phyloP scores from a whole-genome alignment of 2,113 vertebrate species.

The Phocoena sinus region DNA sequence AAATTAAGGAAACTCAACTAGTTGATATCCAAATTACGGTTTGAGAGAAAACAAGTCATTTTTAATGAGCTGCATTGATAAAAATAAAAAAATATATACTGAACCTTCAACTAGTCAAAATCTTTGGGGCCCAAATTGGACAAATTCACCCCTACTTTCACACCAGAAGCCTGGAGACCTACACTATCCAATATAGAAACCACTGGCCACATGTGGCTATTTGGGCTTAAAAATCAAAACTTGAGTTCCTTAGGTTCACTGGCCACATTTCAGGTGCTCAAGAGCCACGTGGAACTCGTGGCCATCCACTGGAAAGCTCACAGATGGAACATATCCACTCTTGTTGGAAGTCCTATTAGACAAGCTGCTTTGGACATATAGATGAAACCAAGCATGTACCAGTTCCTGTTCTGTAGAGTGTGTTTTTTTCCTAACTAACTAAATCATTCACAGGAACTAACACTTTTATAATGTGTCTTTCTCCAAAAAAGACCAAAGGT shows the following conservation, averaged over 20 bases:
- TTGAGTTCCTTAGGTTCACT: not conserved
- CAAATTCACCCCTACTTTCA: not conserved
- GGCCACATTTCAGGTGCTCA: not conserved
- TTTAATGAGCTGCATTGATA: not conserved
- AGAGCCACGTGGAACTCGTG: not conserved
- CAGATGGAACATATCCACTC: not conserved
- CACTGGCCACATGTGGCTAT: not conserved
- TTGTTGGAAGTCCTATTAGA: not conserved
- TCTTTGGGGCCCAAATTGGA: not conserved
- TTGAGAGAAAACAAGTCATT: not conserved
- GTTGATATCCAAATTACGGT: not conserved
- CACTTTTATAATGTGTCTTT: not conserved
- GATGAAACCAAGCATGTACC: not conserved
- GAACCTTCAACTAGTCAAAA: not conserved
- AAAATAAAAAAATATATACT: not conserved
- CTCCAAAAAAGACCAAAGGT: not conserved
- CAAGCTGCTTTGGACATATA: not conserved
- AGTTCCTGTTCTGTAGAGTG: not conserved
- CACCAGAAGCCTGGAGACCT: not conserved
- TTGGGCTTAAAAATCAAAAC: not conserved
- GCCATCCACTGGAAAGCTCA: not conserved
- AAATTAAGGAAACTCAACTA: not conserved
- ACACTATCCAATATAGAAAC: rapidly evolving
- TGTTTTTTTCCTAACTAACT: not conserved
- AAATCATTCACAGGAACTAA: not conserved